Evolutionary conservation across 2,113 vertebrate genomes (phyloP).

Genomic region (Mystacornis crossleyi): DNA sequence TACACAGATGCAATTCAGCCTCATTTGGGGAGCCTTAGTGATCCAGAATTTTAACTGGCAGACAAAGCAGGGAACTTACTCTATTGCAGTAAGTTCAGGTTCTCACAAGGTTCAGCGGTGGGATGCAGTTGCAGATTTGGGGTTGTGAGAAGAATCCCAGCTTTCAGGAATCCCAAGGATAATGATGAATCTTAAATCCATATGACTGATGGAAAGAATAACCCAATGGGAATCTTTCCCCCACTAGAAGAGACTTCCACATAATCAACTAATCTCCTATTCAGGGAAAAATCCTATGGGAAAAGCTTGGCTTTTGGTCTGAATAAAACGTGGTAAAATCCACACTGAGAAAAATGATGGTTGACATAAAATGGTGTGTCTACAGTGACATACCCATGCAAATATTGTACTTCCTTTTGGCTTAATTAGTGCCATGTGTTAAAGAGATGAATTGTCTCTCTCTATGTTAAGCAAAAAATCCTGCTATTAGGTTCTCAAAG

Average conservation of each 20-base stretch:
- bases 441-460: neutral
- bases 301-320: neutral
- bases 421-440: neutral
- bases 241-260: neutral
- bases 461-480: neutral
- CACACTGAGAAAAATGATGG: neutral
- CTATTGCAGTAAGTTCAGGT: neutral
- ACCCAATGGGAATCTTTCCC: neutral
- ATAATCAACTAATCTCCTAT: neutral
- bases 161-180: neutral
- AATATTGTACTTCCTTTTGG: neutral
- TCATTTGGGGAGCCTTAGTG: neutral
- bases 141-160: neutral
- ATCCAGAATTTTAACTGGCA: neutral
- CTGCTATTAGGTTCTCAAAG: neutral
- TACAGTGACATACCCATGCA: neutral
- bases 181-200: neutral
- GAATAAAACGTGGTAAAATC: neutral
- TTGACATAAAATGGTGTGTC: neutral
- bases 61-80: neutral
- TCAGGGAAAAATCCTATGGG: neutral
- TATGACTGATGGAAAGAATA: neutral
- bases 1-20: neutral
- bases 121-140: neutral
- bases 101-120: rapidly evolving